Conservation (phyloP, 2,113 vertebrate species). For the Centropristis striata region DNA sequence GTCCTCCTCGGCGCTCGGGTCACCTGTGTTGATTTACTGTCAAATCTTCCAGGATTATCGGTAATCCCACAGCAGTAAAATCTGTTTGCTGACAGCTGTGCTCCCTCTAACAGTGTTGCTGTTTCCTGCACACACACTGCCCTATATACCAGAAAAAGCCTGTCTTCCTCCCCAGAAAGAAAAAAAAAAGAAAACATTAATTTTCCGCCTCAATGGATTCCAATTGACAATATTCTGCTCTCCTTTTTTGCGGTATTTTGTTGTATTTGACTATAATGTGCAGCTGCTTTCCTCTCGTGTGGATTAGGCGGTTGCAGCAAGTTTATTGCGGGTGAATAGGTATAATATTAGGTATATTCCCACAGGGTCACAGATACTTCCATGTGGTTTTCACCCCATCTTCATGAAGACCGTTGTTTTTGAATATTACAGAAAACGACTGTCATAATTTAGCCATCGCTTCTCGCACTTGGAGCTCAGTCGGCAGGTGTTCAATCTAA, state of each 20-base stretch:
- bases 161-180: conserved; percentile 38
- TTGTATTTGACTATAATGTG: conserved; percentile 57
- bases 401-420: conserved; percentile 19
- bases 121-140: conserved; percentile 68
- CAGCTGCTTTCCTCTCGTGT: conserved; percentile 42
- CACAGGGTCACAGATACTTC: conserved; percentile 20
- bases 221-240: conserved; percentile 67
- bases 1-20: conserved; percentile 53
- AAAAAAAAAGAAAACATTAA: conserved; percentile 65
- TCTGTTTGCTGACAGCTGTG: conserved; percentile 84
- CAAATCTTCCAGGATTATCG: conserved; percentile 86
- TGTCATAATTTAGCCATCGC: conserved; percentile 56
- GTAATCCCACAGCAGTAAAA: conserved; percentile 80
- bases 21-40: conserved; percentile 85
- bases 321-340: conserved; percentile 56
- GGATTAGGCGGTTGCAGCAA: conserved; percentile 52
- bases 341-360: conserved; percentile 63
- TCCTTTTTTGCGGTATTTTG: conserved; percentile 54
- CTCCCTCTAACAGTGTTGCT: conserved; percentile 71
- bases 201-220: conserved; percentile 78
- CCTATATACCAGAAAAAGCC: conserved; percentile 64
- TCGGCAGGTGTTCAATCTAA: conserved; percentile 55
- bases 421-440: conserved; percentile 6
- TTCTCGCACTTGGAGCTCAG: conserved; percentile 22
- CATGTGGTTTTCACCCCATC: background rate